Evolutionary conservation across 1,140 invertebrate species (phyloP), one percentile per base, ranked within the genome.

Genomic region (Brachionus asplanchnoidis): DNA sequence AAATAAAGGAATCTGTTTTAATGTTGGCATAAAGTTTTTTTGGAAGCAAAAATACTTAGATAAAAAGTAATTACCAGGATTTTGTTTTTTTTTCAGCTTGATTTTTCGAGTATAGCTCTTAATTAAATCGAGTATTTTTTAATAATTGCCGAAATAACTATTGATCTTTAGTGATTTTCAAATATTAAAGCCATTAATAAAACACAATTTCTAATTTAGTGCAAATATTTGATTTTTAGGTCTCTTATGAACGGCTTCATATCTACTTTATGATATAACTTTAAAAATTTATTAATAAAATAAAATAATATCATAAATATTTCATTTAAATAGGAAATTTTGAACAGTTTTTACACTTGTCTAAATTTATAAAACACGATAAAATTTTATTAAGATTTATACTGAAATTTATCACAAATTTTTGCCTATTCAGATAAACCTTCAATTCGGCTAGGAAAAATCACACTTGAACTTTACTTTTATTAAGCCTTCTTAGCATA

Each of bases 121-220:
- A 60, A 60, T 60, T 60, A 60, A 60, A 60, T 60, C 53, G 53
- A 23, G 53, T 23, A 20, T 60, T 60, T 60, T 60, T 60, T 60
- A 60, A 60, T 60, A 60, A 60, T 60, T 60, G 53, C 53, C 17
- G 17, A 60, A 26, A 60, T 46, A 60, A 60, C 53, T 60, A 60
- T 60, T 60, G 53, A 60, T 60, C n/a, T 60, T 60, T 60, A 60
- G 53, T 20, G 17, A 60, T 60, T 60, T 60, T 60, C 20, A 60
- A 60, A 60, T 60, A 60, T 60, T 60, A 60, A 60, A 60, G 53
- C 53, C 53, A 60, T 60, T 60, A 60, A 60, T 60, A 60, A 60
- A 60, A 60, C 53, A 60, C 53, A 20, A 60, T 26, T 60, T 11
- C 53, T 60, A 60, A 60, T 60, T 60, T 60, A 8, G 53, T 60